Evolutionary conservation across 2,113 vertebrate species (phyloP).

Genomic region (Megaceryle maxima): DNA sequence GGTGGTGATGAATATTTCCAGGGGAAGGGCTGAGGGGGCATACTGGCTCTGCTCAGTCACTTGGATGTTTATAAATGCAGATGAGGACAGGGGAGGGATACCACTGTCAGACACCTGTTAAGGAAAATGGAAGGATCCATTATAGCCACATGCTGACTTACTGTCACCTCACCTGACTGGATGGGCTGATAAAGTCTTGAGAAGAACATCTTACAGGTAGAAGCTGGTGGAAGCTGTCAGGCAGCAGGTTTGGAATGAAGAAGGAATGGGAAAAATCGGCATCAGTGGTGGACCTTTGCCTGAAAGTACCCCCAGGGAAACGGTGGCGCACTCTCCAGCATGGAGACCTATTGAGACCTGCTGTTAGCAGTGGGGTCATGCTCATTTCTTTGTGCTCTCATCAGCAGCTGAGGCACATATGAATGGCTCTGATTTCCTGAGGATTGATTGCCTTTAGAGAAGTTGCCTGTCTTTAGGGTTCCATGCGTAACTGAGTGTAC

Average conservation of each 20-base stretch:
- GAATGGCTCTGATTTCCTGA: neutral
- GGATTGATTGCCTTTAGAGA: neutral
- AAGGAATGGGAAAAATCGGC: neutral
- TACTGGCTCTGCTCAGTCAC: conserved; percentile 88
- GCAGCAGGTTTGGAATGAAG: neutral
- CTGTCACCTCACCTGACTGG: neutral
- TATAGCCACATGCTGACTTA: neutral
- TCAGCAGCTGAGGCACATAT: neutral
- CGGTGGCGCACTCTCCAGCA: neutral
- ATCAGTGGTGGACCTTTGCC: neutral
- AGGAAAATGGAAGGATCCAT: neutral
- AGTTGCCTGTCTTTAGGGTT: neutral
- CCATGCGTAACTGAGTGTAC: fast-evolving
- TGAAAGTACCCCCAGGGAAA: neutral
- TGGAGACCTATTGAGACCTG: neutral
- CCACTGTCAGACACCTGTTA: conserved; percentile 90
- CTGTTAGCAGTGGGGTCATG: fast-evolving
- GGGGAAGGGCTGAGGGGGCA: conserved; percentile 84
- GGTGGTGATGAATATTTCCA: conserved; percentile 91
- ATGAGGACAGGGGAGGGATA: conserved; percentile 88
- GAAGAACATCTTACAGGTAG: neutral
- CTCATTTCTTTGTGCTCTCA: neutral
- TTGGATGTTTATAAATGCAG: conserved; percentile 84
- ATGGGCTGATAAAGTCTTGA: neutral
- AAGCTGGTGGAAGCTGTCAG: neutral